phyloP scores from a whole-genome alignment of 2,888 invertebrate genomes.

The Chrysina gloriosa region DNA sequence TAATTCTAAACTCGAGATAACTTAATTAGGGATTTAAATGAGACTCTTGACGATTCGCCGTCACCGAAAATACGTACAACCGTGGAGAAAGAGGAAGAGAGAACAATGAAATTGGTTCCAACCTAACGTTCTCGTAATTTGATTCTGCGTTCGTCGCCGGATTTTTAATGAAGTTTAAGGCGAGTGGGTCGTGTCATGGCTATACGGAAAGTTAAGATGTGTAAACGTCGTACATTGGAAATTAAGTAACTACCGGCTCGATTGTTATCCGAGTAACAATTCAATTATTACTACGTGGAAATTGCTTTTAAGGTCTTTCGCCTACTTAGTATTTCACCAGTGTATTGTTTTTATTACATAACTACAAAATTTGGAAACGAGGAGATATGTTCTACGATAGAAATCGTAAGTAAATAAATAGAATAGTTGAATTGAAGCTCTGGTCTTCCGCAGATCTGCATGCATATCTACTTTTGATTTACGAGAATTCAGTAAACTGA shows the following conservation, averaged over 20 bases:
- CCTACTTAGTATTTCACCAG: no score
- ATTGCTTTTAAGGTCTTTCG: no score
- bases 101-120: not conserved
- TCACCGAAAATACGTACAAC: not conserved
- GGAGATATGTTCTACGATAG: no score
- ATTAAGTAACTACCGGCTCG: not conserved
- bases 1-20: constrained; percentile 8
- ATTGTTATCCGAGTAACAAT: not conserved
- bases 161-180: not conserved
- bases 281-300: no score
- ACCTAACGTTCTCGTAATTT: not conserved
- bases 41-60: not conserved
- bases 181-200: not conserved
- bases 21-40: constrained; percentile 27
- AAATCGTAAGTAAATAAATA: no score
- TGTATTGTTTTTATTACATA: no score
- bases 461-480: no score
- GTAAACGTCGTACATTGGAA: not conserved
- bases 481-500: no score
- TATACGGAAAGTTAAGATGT: not conserved
- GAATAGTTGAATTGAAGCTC: no score
- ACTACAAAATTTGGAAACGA: no score
- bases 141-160: not conserved
- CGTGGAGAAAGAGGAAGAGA: not conserved
- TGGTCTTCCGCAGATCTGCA: no score